These are phyloP conservation scores for Mohoua ochrocephala DNA, from an alignment of 2,113 vertebrate species.

Conservation along the genomic window DNA sequence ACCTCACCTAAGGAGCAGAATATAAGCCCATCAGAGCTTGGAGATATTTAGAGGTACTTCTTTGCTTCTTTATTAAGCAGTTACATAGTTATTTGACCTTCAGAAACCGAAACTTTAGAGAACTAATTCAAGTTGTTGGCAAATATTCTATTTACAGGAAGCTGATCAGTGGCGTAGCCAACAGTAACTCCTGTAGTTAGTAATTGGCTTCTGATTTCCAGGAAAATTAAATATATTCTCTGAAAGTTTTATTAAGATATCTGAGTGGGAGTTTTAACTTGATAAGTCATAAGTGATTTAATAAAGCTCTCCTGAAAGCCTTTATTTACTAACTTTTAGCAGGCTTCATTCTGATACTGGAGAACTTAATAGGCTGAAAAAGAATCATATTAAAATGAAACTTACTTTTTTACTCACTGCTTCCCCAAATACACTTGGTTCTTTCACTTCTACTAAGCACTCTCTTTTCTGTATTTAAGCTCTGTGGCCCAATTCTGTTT, in stretches of 20 bases:
- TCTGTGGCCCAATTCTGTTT: neutral
- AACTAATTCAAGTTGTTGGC: constrained; percentile 71
- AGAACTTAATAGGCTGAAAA: constrained; percentile 53
- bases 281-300: constrained; percentile 72
- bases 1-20: constrained; percentile 93
- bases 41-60: constrained; percentile 79
- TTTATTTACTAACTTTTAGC: constrained; percentile 72
- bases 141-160: constrained; percentile 68
- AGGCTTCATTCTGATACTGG: constrained; percentile 57
- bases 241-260: constrained; percentile 73
- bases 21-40: constrained; percentile 79
- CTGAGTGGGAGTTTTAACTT: constrained; percentile 64
- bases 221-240: constrained; percentile 71
- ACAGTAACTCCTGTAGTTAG: constrained; percentile 51
- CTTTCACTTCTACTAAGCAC: neutral
- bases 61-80: constrained; percentile 83
- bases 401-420: neutral
- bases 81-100: constrained; percentile 89
- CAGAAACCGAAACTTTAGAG: constrained; percentile 75
- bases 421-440: neutral
- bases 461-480: neutral
- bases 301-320: constrained; percentile 66
- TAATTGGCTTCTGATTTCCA: constrained; percentile 67
- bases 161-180: constrained; percentile 23
- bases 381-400: constrained; percentile 32